These are phyloP conservation scores for Macrotrachela quadricornifera DNA, from an alignment of 1,140 invertebrate genomes.

Conservation along the genomic window DNA sequence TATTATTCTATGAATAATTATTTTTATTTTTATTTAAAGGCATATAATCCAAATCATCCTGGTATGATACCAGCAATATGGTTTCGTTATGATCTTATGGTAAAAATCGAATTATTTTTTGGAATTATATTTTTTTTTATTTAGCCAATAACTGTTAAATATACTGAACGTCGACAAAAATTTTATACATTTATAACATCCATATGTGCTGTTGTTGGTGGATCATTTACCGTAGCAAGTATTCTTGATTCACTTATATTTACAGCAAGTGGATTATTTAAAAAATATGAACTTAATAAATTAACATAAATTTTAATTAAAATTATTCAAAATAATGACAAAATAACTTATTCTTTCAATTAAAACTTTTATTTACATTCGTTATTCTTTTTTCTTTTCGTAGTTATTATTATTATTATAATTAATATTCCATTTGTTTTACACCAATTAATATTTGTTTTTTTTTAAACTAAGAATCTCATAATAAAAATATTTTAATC, in stretches of 20 bases:
- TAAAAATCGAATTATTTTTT: too few species aligned
- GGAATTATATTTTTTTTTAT: too few species aligned
- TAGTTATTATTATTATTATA: too few species aligned
- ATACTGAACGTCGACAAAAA: conserved; percentile 35
- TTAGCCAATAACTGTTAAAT: conserved; percentile 40
- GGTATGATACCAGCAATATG: conserved; percentile 36
- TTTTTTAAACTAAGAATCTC: too few species aligned
- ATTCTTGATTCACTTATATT: conserved; percentile 43
- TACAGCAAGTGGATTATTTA: conserved; percentile 39
- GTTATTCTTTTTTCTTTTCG: too few species aligned
- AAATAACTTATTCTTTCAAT: too few species aligned
- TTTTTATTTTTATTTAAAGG: conserved; percentile 15
- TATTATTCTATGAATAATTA: neutral
- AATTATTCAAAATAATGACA: too few species aligned
- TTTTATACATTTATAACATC: conserved; percentile 41
- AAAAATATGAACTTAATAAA: conserved; percentile 33
- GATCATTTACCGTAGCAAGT: conserved; percentile 44
- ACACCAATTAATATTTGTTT: too few species aligned
- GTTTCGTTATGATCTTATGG: conserved; percentile 23
- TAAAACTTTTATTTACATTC: too few species aligned
- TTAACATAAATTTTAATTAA: conserved; percentile 16
- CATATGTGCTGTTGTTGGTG: conserved; percentile 44
- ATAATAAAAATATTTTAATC: too few species aligned
- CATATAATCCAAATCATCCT: conserved; percentile 30
- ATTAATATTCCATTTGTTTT: too few species aligned